A percentile compares a stretch with the other conserved stretches of the same genome.
phyloP scores from a whole-genome alignment of 1,140 invertebrate genomes.

The Drosophila micromelanica region DNA sequence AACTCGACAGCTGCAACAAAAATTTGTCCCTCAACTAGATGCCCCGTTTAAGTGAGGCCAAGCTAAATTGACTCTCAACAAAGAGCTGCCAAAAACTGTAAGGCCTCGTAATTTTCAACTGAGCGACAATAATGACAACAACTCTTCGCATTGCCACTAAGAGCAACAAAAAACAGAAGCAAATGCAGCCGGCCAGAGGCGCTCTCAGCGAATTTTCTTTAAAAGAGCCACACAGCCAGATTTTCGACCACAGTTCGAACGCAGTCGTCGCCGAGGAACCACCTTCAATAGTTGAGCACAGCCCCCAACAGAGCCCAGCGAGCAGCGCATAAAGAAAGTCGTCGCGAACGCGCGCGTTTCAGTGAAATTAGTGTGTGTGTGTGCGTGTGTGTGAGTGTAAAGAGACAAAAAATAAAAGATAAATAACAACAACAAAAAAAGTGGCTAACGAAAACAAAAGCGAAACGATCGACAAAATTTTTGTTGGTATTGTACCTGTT shows the following conservation, averaged over 20 bases:
- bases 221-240: slow-evolving; percentile 60
- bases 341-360: slow-evolving; percentile 53
- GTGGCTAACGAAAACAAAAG: slow-evolving; percentile 35
- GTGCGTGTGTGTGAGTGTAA: slow-evolving; percentile 4
- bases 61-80: slow-evolving; percentile 22
- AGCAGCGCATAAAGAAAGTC: slow-evolving; percentile 68
- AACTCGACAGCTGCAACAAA: slow-evolving; percentile 50
- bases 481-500: slow-evolving; percentile 10
- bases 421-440: slow-evolving; percentile 48
- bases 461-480: slow-evolving; percentile 49
- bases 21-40: slow-evolving; percentile 2
- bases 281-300: slow-evolving; percentile 31
- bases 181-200: slow-evolving; percentile 29
- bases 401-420: slow-evolving; percentile 27
- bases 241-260: slow-evolving; percentile 74
- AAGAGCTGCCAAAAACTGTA: slow-evolving; percentile 51
- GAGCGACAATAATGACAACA: slow-evolving; percentile 14
- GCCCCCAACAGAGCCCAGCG: slow-evolving; percentile 6
- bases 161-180: slow-evolving; percentile 40
- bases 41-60: neutral
- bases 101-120: slow-evolving; percentile 51
- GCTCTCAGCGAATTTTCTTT: slow-evolving; percentile 69
- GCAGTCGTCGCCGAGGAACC: slow-evolving; percentile 68
- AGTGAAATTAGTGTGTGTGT: slow-evolving; percentile 56
- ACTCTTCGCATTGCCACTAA: slow-evolving; percentile 57